Evolutionary conservation across 2,113 vertebrate genomes (phyloP), one percentile per base, ranked within the genome.

Genomic region (Phalacrocorax carbo): DNA sequence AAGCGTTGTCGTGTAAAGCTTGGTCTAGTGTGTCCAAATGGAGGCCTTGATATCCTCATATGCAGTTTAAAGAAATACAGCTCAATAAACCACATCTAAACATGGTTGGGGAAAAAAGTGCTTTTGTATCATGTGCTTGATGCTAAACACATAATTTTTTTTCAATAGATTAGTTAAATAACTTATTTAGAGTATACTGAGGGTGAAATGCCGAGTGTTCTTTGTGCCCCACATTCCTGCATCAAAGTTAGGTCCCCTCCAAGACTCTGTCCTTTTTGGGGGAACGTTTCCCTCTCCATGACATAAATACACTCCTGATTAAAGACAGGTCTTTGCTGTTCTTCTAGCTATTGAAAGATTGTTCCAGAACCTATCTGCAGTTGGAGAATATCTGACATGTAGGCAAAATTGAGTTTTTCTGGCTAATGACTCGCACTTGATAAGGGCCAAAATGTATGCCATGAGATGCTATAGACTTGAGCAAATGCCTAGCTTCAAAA

Each of bases 1-100:
- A 58, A 48, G 7, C 0, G 0, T 29, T 38, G 23, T 13, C 0
- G 0, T 19, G 12, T 52, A 32, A 38, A 68, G 49, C 52, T 30
- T 8, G 1, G 60, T 82, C 34, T 68, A 0, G 49, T 12, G 21
- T n/a, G 17, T 42, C 64, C 68, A 55, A 10, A 10, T 55, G 86
- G 57, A 49, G 11, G n/a, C 20, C 80, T 44, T 25, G 21, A 13
- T 80, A n/a, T 40, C 82, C 68, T 93, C 13, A 18, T 54, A 55
- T 30, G 52, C 42, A 44, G n/a, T 46, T 21, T 44, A 49, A 44
- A 82, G 57, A 34, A 64, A 57, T 79, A 44, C 38, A 49, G 16
- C 49, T 51, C 4, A 17, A 23, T 82, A 54, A 68, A 20, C 42
- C 29, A 11, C 64, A 34, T 81, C 68, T 58, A 27, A 70, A 27